These are phyloP conservation scores for Megamerina dolium DNA, from an alignment of 2,888 invertebrate genomes.

Conservation along the genomic window DNA sequence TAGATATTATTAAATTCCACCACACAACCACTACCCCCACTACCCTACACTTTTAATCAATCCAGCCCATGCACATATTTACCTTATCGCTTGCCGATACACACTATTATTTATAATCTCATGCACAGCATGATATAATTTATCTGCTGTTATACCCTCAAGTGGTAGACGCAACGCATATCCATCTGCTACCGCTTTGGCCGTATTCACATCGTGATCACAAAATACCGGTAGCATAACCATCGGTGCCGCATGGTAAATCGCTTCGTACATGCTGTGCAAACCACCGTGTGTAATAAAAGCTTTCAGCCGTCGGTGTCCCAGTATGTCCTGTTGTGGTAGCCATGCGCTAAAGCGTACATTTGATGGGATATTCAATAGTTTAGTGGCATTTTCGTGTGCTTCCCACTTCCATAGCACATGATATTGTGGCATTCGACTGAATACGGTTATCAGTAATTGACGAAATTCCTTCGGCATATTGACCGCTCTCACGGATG, in stretches of 20 bases:
- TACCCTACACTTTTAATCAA: too few species aligned
- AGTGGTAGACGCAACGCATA: slow-evolving; percentile 66
- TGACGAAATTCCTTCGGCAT: slow-evolving; percentile 66
- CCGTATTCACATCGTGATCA: slow-evolving; percentile 72
- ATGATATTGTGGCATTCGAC: slow-evolving; percentile 62
- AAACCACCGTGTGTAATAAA: slow-evolving; percentile 74
- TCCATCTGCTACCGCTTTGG: slow-evolving; percentile 66
- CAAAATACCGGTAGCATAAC: slow-evolving; percentile 71
- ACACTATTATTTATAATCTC: slow-evolving; percentile 62
- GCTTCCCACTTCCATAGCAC: slow-evolving; percentile 73
- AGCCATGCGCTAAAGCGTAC: slow-evolving; percentile 55
- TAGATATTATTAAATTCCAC: too few species aligned
- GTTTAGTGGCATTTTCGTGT: slow-evolving; percentile 1
- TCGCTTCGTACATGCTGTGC: slow-evolving; percentile 70
- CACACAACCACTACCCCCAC: too few species aligned
- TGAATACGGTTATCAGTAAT: slow-evolving; percentile 63
- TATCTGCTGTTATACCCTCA: slow-evolving; percentile 58
- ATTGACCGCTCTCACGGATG: slow-evolving; percentile 66
- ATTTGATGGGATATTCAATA: slow-evolving; percentile 63
- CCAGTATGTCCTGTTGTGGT: slow-evolving; percentile 46
- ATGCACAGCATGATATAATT: slow-evolving; percentile 58
- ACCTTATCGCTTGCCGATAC: slow-evolving; percentile 59
- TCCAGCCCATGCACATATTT: too few species aligned
- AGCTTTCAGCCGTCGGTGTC: slow-evolving; percentile 67
- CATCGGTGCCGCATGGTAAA: slow-evolving; percentile 70